Base-by-base conservation (phyloP, 2,113 vertebrate species). In the Fukomys damarensis region DNA sequence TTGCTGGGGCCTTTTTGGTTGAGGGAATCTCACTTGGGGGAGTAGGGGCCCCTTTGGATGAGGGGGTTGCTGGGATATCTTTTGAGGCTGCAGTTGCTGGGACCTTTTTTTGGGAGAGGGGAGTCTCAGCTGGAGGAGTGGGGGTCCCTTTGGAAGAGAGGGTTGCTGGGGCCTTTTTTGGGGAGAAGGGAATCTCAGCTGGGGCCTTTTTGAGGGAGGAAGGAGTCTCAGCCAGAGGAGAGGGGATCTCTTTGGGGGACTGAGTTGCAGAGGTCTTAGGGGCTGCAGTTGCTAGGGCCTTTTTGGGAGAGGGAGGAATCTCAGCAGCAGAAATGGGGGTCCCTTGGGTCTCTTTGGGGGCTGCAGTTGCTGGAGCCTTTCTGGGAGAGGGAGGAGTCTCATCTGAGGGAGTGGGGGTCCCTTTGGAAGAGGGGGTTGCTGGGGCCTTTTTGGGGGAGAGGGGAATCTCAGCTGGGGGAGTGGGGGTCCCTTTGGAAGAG, bases 281-380 rank as follows among this genome's bases (percentile, higher is more conserved):
- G 30, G 65, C 26, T 65, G 80, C 4, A 16, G 20, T 3, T 66
- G 63, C 22, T 22, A 74, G 41, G 5, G 24, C 11, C 16, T 11
- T 54, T 70, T 68, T 89, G 35, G 80, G 43, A 6, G 81, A 8
- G 3, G 9, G 96, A 35, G 7, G 26, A 0, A 46, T 66, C 7
- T 16, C 83, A 56, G 11, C 0, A 6, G 14, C 30, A 38, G 41
- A 0, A n/a, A 17, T 24, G 0, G 38, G 8, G 49, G 5, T 16
- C 61, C 14, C 68, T 77, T 59, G 82, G 30, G 66, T 4, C 3
- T 83, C 30, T 77, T 63, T 77, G 7, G n/a, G 52, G 3, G 13
- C 1, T 16, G 66, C 14, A 8, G 54, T 5, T 24, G 26, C 32
- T 3, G 3, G 49, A 12, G 2, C 5, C 43, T 14, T 59, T 89